phyloP scores from a whole-genome alignment of 2,797 vertebrate genomes.

The Lates japonicus region DNA sequence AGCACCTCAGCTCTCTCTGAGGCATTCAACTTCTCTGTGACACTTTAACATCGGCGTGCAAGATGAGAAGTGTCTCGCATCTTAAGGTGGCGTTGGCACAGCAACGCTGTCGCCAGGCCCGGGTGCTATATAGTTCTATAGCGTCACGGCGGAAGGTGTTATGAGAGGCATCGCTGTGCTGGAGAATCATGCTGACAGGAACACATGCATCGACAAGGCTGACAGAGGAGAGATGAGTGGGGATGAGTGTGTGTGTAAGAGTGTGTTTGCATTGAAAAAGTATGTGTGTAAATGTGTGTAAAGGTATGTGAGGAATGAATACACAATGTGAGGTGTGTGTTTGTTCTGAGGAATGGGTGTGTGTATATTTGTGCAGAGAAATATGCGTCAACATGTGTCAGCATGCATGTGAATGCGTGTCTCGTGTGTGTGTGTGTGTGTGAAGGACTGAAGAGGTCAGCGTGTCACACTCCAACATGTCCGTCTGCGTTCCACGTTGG shows the following conservation, averaged over 20 bases:
- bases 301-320: slow-evolving; percentile 31
- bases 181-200: slow-evolving; percentile 74
- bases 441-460: slow-evolving; percentile 30
- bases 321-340: slow-evolving; percentile 45
- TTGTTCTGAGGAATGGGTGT: slow-evolving; percentile 23
- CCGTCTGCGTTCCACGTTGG: slow-evolving; percentile 50
- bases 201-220: slow-evolving; percentile 73
- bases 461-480: slow-evolving; percentile 34
- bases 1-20: slow-evolving; percentile 48
- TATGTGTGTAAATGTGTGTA: slow-evolving; percentile 6
- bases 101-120: slow-evolving; percentile 69
- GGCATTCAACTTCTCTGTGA: slow-evolving; percentile 57
- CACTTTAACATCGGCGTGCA: slow-evolving; percentile 64
- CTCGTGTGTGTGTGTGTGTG: background rate
- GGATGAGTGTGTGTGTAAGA: slow-evolving; percentile 19
- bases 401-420: slow-evolving; percentile 21
- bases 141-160: slow-evolving; percentile 72
- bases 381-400: slow-evolving; percentile 31
- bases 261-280: slow-evolving; percentile 29
- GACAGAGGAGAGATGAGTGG: slow-evolving; percentile 37
- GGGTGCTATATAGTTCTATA: slow-evolving; percentile 43
- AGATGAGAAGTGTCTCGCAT: slow-evolving; percentile 72
- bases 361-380: slow-evolving; percentile 28
- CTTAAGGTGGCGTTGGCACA: slow-evolving; percentile 73
- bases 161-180: slow-evolving; percentile 59